Evolutionary conservation across 1,140 invertebrate species (phyloP), one percentile per base, ranked within the genome.

Genomic region (Bombus polaris): DNA sequence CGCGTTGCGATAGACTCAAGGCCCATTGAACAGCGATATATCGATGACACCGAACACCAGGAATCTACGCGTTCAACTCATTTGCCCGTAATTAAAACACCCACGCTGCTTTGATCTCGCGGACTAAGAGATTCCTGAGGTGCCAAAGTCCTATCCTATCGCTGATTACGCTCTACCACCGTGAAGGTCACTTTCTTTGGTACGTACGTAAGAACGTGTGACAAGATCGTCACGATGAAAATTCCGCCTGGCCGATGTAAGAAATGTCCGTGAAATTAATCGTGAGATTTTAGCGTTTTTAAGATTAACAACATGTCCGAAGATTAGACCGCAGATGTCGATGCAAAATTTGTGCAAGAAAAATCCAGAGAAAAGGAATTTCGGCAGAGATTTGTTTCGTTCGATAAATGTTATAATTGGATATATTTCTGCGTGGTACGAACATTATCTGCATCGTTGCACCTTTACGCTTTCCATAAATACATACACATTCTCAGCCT

Each of bases 61-160:
- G 87, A 90, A 88, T 83, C 79, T 74, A n/a, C 59, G 70, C 70
- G 71, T 42, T 66, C 71, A 74, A 90, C 81, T 91, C 80, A 84
- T 85, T 85, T 87, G 39, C 62, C 47, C 73, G 89, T 90, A 91
- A 91, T 91, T 91, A 91, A 91, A 91, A 90, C 89, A 90, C 90
- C 90, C 82, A 90, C 89, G 81, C 82, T 91, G 90, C 87, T 91
- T 91, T 91, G 86, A 90, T 90, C 80, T 35, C 68, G 59, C 15
- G 39, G 57, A 18, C 37, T 68, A 42, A 47, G 83, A 75, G 73
- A 91, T 90, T 91, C 89, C 71, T 79, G 28, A 57, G 85, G 70
- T 71, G 71, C 85, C 81, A 3, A 39, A 80, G 78, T 32, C n/a
- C 15, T 35, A 66, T 32, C 70, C 32, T 35, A 35, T 28, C 70